Evolutionary conservation across 2,113 vertebrate genomes (phyloP).

Genomic region (Sialia sialis): DNA sequence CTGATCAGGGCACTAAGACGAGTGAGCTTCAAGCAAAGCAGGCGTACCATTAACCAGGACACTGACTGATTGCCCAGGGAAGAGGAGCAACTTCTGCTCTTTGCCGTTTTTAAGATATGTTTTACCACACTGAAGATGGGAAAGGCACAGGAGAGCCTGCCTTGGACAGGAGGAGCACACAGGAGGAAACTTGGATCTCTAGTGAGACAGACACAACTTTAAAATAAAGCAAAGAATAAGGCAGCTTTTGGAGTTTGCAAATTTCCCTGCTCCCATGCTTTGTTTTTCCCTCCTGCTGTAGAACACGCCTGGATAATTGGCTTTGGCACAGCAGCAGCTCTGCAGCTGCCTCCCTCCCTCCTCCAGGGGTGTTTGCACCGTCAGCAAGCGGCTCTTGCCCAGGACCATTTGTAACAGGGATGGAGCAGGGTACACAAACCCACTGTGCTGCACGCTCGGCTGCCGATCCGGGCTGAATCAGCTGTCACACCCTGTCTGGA

Average conservation of each 20-base stretch:
- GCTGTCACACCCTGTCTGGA: background rate
- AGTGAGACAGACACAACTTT: background rate
- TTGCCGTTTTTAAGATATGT: background rate
- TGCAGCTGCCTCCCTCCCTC: background rate
- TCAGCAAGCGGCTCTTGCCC: conserved; percentile 12
- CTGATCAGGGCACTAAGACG: background rate
- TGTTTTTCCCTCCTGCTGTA: background rate
- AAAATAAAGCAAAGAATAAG: background rate
- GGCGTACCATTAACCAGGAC: fast-evolving
- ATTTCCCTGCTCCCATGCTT: background rate
- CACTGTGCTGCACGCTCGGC: background rate
- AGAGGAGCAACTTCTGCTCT: background rate
- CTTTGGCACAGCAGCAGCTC: background rate
- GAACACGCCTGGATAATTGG: background rate
- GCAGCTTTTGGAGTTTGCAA: background rate
- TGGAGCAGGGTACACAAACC: background rate
- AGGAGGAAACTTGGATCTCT: background rate
- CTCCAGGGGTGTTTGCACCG: background rate
- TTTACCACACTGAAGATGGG: fast-evolving
- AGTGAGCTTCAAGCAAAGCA: background rate
- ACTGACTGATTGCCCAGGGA: background rate
- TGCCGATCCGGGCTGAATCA: conserved; percentile 31
- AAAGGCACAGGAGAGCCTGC: background rate
- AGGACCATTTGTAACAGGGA: background rate
- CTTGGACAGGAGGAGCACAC: background rate